phyloP scores from a whole-genome alignment of 2,797 vertebrate species.

The Erethizon dorsatum region DNA sequence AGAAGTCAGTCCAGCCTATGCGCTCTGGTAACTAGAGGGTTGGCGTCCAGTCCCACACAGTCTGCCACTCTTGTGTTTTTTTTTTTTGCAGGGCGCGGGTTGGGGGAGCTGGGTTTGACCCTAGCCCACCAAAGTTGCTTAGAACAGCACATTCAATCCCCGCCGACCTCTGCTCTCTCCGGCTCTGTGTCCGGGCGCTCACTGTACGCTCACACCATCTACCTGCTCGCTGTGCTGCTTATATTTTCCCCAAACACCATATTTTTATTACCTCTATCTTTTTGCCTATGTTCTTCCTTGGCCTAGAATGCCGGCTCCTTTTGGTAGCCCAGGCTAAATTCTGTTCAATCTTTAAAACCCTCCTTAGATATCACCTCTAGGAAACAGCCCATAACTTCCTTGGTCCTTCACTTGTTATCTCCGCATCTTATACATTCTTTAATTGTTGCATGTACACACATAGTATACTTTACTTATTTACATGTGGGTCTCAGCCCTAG shows the following conservation, averaged over 20 bases:
- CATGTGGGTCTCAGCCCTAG: not conserved
- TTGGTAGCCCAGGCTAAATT: conserved; percentile 37
- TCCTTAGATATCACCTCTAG: conserved; percentile 25
- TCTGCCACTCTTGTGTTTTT: not conserved
- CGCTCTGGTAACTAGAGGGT: not conserved
- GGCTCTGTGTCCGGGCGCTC: not conserved
- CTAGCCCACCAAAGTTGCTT: not conserved
- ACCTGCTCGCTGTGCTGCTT: not conserved
- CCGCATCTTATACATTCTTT: not conserved
- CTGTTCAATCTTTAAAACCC: conserved; percentile 13
- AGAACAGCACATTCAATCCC: not conserved
- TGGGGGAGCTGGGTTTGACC: not conserved
- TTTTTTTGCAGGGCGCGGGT: not conserved
- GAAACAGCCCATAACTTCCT: conserved; percentile 16
- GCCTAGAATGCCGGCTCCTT: not conserved
- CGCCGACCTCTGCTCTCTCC: not conserved
- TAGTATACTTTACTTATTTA: conserved; percentile 9
- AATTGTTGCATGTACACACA: not conserved
- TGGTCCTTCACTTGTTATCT: not conserved
- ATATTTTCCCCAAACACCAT: not conserved
- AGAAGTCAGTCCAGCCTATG: not conserved
- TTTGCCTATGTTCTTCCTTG: not conserved
- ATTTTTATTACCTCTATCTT: conserved; percentile 6
- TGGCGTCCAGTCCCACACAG: not conserved
- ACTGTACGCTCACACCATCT: not conserved